phyloP scores from a whole-genome alignment of 2,797 vertebrate species.

The Sebastes trivittatus region DNA sequence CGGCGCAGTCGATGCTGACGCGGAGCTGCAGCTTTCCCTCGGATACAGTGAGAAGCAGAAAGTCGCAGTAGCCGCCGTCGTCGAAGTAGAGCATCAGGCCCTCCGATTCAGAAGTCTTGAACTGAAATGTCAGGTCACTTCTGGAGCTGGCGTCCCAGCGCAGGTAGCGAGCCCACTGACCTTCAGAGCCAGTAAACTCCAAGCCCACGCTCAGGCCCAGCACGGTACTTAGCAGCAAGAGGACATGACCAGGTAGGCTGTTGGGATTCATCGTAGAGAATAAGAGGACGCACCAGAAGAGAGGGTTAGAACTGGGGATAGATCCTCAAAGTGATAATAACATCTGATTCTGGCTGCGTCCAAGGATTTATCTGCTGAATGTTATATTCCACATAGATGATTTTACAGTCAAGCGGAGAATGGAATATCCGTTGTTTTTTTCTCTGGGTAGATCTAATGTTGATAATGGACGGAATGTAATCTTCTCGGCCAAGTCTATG shows the following conservation, averaged over 20 bases:
- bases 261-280: conserved; percentile 84
- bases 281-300: conserved; percentile 18
- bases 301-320: conserved; percentile 40
- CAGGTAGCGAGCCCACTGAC: conserved; percentile 95
- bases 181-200: conserved; percentile 94
- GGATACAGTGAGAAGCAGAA: conserved; percentile 88
- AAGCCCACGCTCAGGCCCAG: conserved; percentile 87
- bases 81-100: conserved; percentile 96
- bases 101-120: conserved; percentile 92
- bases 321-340: conserved; percentile 68
- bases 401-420: conserved; percentile 40
- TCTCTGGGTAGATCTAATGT: conserved; percentile 43
- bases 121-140: conserved; percentile 94
- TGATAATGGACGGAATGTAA: conserved; percentile 46
- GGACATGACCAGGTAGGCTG: conserved; percentile 83
- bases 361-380: conserved; percentile 54
- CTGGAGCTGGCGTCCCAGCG: conserved; percentile 96
- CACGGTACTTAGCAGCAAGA: conserved; percentile 87
- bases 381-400: conserved; percentile 71
- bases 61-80: conserved; percentile 95
- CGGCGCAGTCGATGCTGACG: conserved; percentile 94
- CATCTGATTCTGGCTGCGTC: conserved; percentile 66
- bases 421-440: conserved; percentile 45
- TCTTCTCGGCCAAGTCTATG: conserved; percentile 47
- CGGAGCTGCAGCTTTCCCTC: conserved; percentile 90